Percentiles rank a stretch among this genome's conserved stretches.
Conservation (phyloP, 2,113 vertebrate genomes). For the Paramisgurnus dabryanus region DNA sequence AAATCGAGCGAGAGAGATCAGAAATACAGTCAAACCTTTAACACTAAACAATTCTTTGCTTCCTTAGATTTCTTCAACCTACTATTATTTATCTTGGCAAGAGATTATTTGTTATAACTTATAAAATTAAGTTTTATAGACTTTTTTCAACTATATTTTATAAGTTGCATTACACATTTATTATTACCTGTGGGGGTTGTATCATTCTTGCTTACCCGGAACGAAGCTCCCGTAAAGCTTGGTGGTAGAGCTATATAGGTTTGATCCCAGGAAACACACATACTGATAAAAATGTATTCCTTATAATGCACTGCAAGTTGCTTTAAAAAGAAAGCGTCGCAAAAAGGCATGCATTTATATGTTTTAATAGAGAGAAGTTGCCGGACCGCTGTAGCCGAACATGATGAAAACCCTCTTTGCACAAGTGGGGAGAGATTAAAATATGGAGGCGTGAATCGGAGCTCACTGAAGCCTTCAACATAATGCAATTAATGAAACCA, state of each 20-base stretch:
- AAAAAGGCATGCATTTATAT: no score
- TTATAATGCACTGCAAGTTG: no score
- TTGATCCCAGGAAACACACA: no score
- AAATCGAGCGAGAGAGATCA: no score
- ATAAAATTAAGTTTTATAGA: no score
- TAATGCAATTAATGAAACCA: constrained; percentile 33
- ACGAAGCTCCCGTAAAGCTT: neutral
- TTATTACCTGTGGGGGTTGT: neutral
- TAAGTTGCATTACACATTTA: neutral
- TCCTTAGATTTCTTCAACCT: no score
- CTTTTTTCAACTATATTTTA: neutral
- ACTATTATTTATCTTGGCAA: no score
- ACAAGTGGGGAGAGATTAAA: neutral
- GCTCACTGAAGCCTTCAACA: constrained; percentile 7
- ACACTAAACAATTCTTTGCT: neutral
- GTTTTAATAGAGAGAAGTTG: neutral
- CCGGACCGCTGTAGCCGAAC: neutral
- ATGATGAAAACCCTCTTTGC: neutral
- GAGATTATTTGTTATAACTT: no score
- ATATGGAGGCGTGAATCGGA: neutral
- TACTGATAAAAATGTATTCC: no score
- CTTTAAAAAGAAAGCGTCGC: no score
- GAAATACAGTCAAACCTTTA: neutral
- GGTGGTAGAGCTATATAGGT: no score
- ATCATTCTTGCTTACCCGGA: neutral